phyloP scores from a whole-genome alignment of 92 coral and sea anemone genomes.

The Epizoanthus rinbou region DNA sequence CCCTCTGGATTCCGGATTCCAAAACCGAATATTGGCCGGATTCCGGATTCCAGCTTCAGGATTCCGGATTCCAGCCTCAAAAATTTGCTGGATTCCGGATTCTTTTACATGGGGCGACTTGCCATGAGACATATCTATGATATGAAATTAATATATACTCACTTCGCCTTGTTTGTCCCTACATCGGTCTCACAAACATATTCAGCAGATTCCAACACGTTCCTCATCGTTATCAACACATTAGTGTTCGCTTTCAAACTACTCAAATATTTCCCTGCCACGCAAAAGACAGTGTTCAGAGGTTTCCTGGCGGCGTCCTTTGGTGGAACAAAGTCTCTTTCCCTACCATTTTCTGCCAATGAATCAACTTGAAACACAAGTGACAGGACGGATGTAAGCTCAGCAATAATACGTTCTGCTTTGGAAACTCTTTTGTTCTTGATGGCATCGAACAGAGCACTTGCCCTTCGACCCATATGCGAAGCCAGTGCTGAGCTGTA shows the following conservation, averaged over 20 bases:
- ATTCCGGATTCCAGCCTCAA: no score
- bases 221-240: conserved; percentile 60
- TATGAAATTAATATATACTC: neutral
- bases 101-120: no score
- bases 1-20: no score
- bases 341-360: conserved; percentile 49
- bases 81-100: no score
- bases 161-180: conserved; percentile 15
- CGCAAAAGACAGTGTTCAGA: neutral
- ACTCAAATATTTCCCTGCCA: conserved; percentile 44
- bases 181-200: neutral
- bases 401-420: conserved; percentile 52
- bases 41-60: no score
- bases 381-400: conserved; percentile 54
- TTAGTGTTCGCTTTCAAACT: conserved; percentile 73
- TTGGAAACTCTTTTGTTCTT: conserved; percentile 18
- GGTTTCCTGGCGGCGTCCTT: neutral
- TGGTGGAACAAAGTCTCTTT: conserved; percentile 49
- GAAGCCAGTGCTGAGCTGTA: neutral
- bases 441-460: neutral
- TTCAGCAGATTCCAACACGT: conserved; percentile 38
- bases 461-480: neutral
- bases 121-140: no score
- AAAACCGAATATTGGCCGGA: no score
- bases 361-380: conserved; percentile 65